A percentile compares a stretch with the other conserved stretches of the same genome.
These are phyloP conservation scores for Nesidiocoris tenuis DNA, from an alignment of 2,888 invertebrate genomes.

Conservation along the genomic window DNA sequence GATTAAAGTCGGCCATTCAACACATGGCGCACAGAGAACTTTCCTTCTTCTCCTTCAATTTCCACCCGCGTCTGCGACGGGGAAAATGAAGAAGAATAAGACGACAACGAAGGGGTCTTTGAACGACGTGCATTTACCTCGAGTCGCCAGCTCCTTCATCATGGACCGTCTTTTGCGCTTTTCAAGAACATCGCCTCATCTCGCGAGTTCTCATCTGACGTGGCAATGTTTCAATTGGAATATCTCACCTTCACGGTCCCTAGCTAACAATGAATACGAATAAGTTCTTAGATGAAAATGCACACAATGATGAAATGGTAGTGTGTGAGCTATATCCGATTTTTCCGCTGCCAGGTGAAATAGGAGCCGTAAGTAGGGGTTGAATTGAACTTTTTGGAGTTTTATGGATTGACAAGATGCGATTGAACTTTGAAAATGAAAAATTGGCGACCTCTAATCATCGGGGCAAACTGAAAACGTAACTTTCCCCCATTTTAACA, in stretches of 20 bases:
- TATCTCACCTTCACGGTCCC: background rate
- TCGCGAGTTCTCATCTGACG: background rate
- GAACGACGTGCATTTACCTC: background rate
- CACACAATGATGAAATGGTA: background rate
- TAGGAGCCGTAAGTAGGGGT: too few species aligned
- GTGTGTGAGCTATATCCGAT: too few species aligned
- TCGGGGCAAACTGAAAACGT: background rate
- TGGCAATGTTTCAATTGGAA: background rate
- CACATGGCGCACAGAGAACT: background rate
- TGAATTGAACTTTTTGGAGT: too few species aligned
- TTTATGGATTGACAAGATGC: background rate
- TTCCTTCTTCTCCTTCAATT: background rate
- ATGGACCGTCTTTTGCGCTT: background rate
- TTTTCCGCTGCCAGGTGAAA: too few species aligned
- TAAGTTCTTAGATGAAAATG: background rate
- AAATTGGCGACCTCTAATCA: too few species aligned
- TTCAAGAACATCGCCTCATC: background rate
- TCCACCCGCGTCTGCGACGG: background rate
- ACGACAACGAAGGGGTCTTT: background rate
- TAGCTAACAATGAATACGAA: background rate
- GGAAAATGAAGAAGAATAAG: background rate
- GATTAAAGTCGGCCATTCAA: background rate
- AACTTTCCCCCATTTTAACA: background rate
- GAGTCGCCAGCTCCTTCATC: background rate
- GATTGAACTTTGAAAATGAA: constrained; percentile 1